Evolutionary conservation across 2,888 invertebrate genomes (phyloP).

Genomic region (Ophion obscuratus): DNA sequence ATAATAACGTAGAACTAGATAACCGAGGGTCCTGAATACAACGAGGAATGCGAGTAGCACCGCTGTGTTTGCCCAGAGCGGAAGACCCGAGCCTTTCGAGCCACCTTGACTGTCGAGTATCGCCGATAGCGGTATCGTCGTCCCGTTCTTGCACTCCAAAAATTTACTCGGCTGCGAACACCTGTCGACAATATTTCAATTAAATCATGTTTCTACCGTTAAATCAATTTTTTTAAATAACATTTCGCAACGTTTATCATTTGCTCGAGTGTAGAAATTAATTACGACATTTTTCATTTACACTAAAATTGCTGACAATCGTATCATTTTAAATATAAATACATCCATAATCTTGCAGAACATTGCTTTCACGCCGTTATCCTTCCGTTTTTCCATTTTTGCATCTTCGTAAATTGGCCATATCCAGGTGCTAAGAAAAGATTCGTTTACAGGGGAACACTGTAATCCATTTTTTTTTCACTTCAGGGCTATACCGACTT

Average conservation of each 20-base stretch:
- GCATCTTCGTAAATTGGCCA: no score
- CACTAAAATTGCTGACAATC: no score
- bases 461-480: no score
- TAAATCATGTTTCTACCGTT: neutral
- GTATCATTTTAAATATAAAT: no score
- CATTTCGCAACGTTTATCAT: neutral
- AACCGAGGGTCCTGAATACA: slow-evolving; percentile 89
- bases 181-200: slow-evolving; percentile 81
- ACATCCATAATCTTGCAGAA: no score
- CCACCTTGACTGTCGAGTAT: slow-evolving; percentile 89
- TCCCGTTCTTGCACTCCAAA: slow-evolving; percentile 86
- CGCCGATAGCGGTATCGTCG: slow-evolving; percentile 88
- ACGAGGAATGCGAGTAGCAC: slow-evolving; percentile 89
- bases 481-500: no score
- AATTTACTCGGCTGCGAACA: slow-evolving; percentile 89
- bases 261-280: no score
- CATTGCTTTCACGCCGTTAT: no score
- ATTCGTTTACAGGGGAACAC: no score
- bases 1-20: slow-evolving; percentile 89
- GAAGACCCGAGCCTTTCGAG: slow-evolving; percentile 84
- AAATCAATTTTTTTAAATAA: neutral
- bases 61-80: slow-evolving; percentile 90
- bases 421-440: no score
- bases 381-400: no score
- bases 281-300: no score